Base-by-base conservation (phyloP, 2,797 vertebrate genomes). In the Ctenochaetus hawaiiensis region DNA sequence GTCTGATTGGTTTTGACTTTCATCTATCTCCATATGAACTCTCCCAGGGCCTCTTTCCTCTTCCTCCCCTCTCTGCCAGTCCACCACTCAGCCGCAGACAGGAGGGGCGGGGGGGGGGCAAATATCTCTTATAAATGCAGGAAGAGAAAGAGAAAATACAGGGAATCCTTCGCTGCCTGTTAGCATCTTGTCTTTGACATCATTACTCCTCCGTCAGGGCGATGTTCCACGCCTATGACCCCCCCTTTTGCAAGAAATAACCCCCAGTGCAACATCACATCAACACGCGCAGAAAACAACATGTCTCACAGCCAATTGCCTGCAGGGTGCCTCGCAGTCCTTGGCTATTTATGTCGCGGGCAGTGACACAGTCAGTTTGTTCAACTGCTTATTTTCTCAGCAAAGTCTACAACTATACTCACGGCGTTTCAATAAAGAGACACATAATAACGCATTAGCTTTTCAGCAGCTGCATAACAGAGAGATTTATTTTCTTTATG, bases 101-200 rank as follows among this genome's bases (percentile, higher is more conserved):
- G 43, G 54, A 76, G 68, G 57, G 26, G 4, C 3, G 26, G 83
- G 80, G 26, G 4, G 26, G 26, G 83, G 80, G 86, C 91, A 90
- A 89, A 90, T 13, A 39, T 74, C 66, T 68, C 47, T 72, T 72
- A 53, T 54, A 66, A 65, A 85, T 77, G 67, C 77, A 84, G 67
- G n/a, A n/a, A 39, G 2, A 56, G 63, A 72, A 63, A 65, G 53
- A 72, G 75, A 79, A 83, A 87, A 82, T 54, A 66, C 68, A 81
- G 75, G 22, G 67, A 79, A 76, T 86, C 84, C 70, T 82, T 86
- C 76, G 51, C 79, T 65, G 48, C 77, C 84, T 85, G 84, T 87
- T 85, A 80, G 80, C 71, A 68, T 91, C 88, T 87, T 48, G 78
- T 84, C 86, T 82, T 84, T 91, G 83, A 91, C 90, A 91, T 87